These are phyloP conservation scores for Hybos culiciformis DNA, from an alignment of 2,888 invertebrate species.

Conservation along the genomic window DNA sequence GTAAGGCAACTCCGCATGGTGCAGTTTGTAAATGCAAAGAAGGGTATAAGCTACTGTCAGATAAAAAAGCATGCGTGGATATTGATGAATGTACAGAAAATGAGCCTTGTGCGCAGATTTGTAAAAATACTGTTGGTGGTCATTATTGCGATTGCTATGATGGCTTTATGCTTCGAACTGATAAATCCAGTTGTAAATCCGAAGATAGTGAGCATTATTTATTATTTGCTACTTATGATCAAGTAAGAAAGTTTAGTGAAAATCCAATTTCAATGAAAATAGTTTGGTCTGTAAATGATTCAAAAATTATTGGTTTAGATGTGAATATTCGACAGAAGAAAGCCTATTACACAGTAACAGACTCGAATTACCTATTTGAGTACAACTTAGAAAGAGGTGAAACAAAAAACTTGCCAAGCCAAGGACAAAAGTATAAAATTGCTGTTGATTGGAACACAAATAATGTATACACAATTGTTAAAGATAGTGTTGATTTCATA, in stretches of 20 bases:
- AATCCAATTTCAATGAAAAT: constrained; percentile 26
- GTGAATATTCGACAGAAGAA: constrained; percentile 33
- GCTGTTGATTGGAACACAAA: constrained; percentile 62
- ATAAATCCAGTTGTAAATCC: constrained; percentile 55
- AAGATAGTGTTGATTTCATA: constrained; percentile 29
- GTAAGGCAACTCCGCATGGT: constrained; percentile 51
- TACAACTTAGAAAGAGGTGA: constrained; percentile 29
- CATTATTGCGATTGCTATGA: constrained; percentile 30
- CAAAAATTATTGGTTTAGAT: constrained; percentile 42
- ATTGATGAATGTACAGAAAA: constrained; percentile 52
- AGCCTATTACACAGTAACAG: constrained; percentile 40
- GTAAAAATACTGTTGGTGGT: constrained; percentile 29
- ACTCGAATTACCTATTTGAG: constrained; percentile 34
- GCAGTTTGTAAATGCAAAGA: constrained; percentile 48
- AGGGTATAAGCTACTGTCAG: constrained; percentile 43
- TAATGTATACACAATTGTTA: constrained; percentile 54
- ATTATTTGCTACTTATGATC: constrained; percentile 41
- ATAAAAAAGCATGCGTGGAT: constrained; percentile 48
- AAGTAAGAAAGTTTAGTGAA: constrained; percentile 40
- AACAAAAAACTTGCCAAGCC: constrained; percentile 28
- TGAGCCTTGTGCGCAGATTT: constrained; percentile 48
- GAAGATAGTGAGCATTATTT: constrained; percentile 40
- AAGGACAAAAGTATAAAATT: constrained; percentile 42
- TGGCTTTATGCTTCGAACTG: constrained; percentile 37
- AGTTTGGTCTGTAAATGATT: constrained; percentile 35